Percentiles rank a stretch among this genome's conserved stretches.
phyloP scores from a whole-genome alignment of 2,113 vertebrate species.

The Mungos mungo region DNA sequence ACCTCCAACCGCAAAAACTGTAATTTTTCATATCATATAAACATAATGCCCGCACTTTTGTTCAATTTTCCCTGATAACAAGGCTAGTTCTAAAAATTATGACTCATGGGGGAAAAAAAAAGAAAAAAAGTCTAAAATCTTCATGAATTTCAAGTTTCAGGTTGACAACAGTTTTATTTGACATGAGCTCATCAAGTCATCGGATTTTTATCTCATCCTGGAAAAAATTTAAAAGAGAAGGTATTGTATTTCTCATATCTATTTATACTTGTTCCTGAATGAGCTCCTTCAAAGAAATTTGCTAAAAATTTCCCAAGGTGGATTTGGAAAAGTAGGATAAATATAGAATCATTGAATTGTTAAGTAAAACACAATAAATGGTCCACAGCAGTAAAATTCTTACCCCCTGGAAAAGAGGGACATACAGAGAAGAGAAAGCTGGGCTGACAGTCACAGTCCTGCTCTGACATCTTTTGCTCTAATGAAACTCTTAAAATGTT shows the following conservation, averaged over 20 bases:
- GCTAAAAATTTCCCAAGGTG: background rate
- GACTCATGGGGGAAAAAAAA: background rate
- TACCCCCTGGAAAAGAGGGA: background rate
- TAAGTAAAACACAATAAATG: background rate
- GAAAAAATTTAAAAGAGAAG: background rate
- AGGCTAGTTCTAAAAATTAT: background rate
- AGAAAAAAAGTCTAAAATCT: background rate
- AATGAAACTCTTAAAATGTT: slow-evolving; percentile 36
- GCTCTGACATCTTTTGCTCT: background rate
- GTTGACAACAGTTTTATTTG: background rate
- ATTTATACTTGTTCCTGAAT: background rate
- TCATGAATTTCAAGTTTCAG: background rate
- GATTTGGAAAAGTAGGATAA: background rate
- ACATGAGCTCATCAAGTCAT: background rate
- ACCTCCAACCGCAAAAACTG: background rate
- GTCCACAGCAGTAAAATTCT: background rate
- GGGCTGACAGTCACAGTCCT: background rate
- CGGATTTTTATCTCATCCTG: background rate
- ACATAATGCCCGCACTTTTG: background rate
- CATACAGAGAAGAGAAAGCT: background rate
- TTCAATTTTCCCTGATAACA: background rate
- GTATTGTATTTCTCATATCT: background rate
- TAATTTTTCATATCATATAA: background rate
- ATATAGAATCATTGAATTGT: background rate
- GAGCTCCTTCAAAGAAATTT: background rate